Conservation (phyloP, 1,140 invertebrate genomes). For the Saxidomus purpurata region DNA sequence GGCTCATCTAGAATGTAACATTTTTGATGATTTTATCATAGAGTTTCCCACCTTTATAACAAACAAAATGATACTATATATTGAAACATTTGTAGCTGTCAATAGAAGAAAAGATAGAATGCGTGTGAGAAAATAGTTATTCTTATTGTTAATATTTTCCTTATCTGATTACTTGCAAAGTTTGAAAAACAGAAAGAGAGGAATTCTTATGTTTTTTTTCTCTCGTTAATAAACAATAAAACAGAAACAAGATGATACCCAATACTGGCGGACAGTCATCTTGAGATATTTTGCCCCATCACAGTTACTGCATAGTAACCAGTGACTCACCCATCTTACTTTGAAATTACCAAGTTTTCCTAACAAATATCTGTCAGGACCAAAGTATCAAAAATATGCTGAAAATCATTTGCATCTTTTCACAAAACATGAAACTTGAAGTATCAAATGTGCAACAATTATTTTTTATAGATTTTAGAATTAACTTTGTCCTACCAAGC, state of each 20-base stretch:
- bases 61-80: conserved; percentile 33
- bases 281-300: not conserved
- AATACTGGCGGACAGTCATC: not conserved
- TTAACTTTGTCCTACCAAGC: too few relatives aligned
- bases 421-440: too few relatives aligned
- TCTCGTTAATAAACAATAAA: not conserved
- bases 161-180: conserved; percentile 17
- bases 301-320: not conserved
- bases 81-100: conserved; percentile 16
- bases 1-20: conserved; percentile 18
- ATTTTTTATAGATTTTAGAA: too few relatives aligned
- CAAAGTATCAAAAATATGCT: too few relatives aligned
- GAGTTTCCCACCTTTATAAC: conserved; percentile 56
- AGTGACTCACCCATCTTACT: not conserved
- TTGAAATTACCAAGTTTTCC: not conserved
- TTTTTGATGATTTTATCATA: conserved; percentile 57
- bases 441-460: too few relatives aligned
- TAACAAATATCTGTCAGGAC: not conserved
- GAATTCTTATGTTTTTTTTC: conserved; percentile 7
- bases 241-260: not conserved
- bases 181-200: not conserved
- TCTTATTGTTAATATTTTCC: conserved; percentile 24
- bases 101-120: not conserved
- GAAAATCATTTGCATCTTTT: too few relatives aligned
- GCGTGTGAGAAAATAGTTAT: conserved; percentile 25